Evolutionary conservation across 1,140 invertebrate genomes (phyloP), one percentile per base, ranked within the genome.

Genomic region (Idris sp.): DNA sequence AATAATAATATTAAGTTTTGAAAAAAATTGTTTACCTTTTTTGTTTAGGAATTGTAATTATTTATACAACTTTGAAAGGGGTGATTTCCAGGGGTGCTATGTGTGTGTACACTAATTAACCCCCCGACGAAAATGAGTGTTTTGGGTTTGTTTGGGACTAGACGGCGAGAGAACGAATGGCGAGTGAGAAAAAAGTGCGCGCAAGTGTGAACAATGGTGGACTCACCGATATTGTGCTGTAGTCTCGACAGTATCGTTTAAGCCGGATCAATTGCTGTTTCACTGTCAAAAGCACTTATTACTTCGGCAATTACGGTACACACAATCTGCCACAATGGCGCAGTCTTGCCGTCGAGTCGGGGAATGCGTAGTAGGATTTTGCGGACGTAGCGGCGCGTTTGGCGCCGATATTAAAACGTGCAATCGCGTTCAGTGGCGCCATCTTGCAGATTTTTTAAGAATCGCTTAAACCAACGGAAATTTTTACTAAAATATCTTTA

Each of bases 241-340:
- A 28, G 18, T 19, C 35, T 51, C 38, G 19, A n/a, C n/a, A 25
- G 36, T 11, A 36, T 53, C 46, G 13, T 30, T 0, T 13, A 31
- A 44, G 25, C 15, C 19, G 35, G 31, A 49, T 49, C 40, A 62
- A 62, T 62, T 54, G 41, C 11, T 33, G 46, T 72, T 62, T 49
- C 68, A 72, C 68, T 72, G 51, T 62, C 49, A 72, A 62, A 61
- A 71, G 30, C 68, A 72, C 68, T 72, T 72, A 72, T 72, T 72
- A 49, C 51, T 62, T 69, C 46, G 44, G 25, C 38, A 69, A 69
- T 72, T 72, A 62, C 58, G 28, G 56, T 40, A 71, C 54, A 54
- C 48, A 56, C 54, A 10, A 10, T 62, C 56, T 62, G 16, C 35
- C 58, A 72, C 56, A 72, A 72, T 72, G 68, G 68, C 68, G 68